Percentiles rank a stretch among this genome's conserved stretches.
phyloP scores from a whole-genome alignment of 2,113 vertebrate genomes.

The Lasiurus cinereus region DNA sequence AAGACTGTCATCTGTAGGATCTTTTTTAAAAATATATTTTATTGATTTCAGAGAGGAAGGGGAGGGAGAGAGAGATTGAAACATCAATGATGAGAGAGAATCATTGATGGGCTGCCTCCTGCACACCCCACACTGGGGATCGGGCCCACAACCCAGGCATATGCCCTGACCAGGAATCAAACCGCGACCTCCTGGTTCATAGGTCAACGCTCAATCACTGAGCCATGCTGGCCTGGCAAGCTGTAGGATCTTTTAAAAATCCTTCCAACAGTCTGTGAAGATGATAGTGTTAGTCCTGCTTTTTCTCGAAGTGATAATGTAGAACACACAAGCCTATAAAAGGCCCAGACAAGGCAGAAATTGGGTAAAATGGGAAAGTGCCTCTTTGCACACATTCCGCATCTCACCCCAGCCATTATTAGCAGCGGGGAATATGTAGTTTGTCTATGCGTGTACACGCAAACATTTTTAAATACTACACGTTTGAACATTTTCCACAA shows the following conservation, averaged over 20 bases:
- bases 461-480: not conserved
- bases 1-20: conserved; percentile 45
- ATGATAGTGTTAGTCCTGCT: not conserved
- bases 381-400: not conserved
- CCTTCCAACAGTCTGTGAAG: conserved; percentile 16
- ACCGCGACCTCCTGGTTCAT: no score
- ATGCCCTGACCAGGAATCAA: no score
- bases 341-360: not conserved
- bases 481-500: conserved; percentile 1
- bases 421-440: not conserved
- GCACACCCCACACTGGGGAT: no score
- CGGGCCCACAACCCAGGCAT: no score
- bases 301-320: not conserved
- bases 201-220: no score
- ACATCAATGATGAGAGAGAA: no score
- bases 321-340: not conserved
- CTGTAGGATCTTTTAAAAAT: not conserved
- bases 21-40: not conserved
- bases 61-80: no score
- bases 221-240: not conserved
- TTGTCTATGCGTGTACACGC: not conserved
- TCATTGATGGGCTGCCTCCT: no score
- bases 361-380: not conserved
- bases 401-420: not conserved
- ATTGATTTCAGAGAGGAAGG: no score